phyloP scores from a whole-genome alignment of 2,888 invertebrate genomes.

The Heliconius sara region DNA sequence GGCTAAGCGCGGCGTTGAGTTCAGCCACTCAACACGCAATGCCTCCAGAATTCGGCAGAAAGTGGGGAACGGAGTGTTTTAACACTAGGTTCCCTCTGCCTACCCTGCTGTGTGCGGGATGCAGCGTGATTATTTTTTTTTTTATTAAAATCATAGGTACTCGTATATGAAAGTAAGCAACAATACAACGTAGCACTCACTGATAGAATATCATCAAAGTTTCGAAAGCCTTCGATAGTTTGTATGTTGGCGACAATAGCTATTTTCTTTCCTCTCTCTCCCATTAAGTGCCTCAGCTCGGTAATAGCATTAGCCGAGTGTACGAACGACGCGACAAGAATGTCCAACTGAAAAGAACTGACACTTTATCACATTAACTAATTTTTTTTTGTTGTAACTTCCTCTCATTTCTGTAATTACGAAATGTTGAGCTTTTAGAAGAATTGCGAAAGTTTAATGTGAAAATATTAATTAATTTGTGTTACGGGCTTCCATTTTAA shows the following conservation, averaged over 20 bases:
- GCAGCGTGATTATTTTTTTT: too few relatives aligned
- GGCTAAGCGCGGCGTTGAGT: too few relatives aligned
- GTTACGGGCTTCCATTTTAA: neutral
- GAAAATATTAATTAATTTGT: conserved; percentile 23
- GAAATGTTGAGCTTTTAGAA: conserved; percentile 33
- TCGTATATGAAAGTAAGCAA: neutral
- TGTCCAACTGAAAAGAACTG: conserved; percentile 67
- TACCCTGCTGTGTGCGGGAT: too few relatives aligned
- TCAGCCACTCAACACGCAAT: too few relatives aligned
- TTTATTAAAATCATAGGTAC: neutral
- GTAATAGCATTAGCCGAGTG: conserved; percentile 54
- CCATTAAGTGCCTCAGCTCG: conserved; percentile 66
- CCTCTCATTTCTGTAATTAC: conserved; percentile 37
- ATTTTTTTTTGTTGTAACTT: conserved; percentile 35
- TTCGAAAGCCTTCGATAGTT: conserved; percentile 66
- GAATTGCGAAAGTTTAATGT: conserved; percentile 23
- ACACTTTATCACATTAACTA: conserved; percentile 47
- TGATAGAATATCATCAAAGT: conserved; percentile 67
- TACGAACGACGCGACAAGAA: conserved; percentile 69
- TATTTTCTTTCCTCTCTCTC: conserved; percentile 73
- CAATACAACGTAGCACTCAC: conserved; percentile 54
- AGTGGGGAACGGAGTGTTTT: too few relatives aligned
- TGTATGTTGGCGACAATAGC: conserved; percentile 73
- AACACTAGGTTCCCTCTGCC: too few relatives aligned
- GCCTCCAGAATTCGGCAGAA: too few relatives aligned